Base-by-base conservation (phyloP, 2,888 invertebrate species). In the Heliconius hortense region DNA sequence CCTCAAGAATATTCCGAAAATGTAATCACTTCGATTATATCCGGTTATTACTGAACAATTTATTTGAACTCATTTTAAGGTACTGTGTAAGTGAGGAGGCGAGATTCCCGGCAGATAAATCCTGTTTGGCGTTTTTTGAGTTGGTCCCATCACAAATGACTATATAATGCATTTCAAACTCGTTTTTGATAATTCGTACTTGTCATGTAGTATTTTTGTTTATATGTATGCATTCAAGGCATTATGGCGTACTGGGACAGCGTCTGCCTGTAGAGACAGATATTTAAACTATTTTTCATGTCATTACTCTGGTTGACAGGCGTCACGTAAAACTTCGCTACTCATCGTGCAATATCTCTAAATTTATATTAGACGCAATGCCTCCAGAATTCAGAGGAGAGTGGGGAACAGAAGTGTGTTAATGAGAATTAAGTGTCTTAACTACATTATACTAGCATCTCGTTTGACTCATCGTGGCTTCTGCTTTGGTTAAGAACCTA, bases 91-190 rank as follows among this genome's bases (percentile, higher is more conserved):
- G 66, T 39, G 39, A n/a, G 66, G 24, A 43, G 72, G 64, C 43
- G 72, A 73, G 74, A 77, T 80, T 78, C 79, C 79, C 62, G 68
- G 74, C 74, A 77, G 70, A 84, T 83, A 83, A 85, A 85, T 86
- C 87, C 87, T 80, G 86, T 87, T 86, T 84, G 77, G 74, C 81
- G 82, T 84, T 84, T 66, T 84, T 82, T 78, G 72, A 82, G 82
- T 81, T 78, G 81, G 79, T 80, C 79, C 77, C 56, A 63, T 67
- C 80, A 81, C 84, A 85, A 85, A 85, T 86, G 82, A 84, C 86
- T 85, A 84, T 82, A 85, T 85, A 85, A 86, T 86, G 82, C 81
- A 80, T 77, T 79, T 81, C 80, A 79, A 79, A 79, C 79, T 77
- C 77, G 81, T 80, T 81, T 53, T 72, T 35, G 72, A 72, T 78